Evolutionary conservation across 2,797 vertebrate species (phyloP).

Genomic region (Darevskia mixta): DNA sequence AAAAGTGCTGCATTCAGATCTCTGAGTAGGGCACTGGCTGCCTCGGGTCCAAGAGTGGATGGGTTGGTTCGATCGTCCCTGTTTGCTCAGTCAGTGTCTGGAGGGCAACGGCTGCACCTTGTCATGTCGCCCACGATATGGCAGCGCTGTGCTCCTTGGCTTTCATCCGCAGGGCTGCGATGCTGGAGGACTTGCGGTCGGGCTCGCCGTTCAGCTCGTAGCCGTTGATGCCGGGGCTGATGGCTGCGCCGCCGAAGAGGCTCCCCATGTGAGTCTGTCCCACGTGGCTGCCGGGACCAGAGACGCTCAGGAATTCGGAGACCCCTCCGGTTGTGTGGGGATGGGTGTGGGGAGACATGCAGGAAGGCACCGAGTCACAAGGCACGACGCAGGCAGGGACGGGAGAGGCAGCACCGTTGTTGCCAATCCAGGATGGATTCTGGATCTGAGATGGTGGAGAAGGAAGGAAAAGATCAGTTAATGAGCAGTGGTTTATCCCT

Average conservation of each 20-base stretch:
- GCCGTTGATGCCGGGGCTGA: conserved; percentile 90
- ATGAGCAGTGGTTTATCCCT: fast-evolving
- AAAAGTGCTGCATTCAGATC: conserved; percentile 82
- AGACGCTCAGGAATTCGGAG: conserved; percentile 93
- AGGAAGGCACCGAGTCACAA: conserved; percentile 93
- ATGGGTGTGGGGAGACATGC: conserved; percentile 94
- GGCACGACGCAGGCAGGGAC: conserved; percentile 96
- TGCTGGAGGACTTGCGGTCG: conserved; percentile 98
- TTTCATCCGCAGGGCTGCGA: conserved; percentile 97
- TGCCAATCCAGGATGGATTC: conserved; percentile 96
- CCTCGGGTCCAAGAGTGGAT: conserved; percentile 64
- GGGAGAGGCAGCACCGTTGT: conserved; percentile 90
- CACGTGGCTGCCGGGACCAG: conserved; percentile 87
- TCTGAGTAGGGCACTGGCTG: conserved; percentile 71
- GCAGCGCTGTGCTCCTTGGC: conserved; percentile 99
- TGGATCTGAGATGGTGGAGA: conserved; percentile 86
- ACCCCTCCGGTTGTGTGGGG: conserved; percentile 90
- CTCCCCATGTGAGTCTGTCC: conserved; percentile 97
- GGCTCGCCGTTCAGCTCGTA: conserved; percentile 97
- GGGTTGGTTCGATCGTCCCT: conserved; percentile 48
- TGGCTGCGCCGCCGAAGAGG: conserved; percentile 89
- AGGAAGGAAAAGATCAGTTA: conserved; percentile 24
- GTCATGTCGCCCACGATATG: conserved; percentile 99
- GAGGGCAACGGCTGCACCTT: conserved; percentile 55
- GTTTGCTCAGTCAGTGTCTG: conserved; percentile 52